These are phyloP conservation scores for Mesorhabditis spiculigera DNA, from an alignment of 2,888 invertebrate genomes.

Conservation along the genomic window DNA sequence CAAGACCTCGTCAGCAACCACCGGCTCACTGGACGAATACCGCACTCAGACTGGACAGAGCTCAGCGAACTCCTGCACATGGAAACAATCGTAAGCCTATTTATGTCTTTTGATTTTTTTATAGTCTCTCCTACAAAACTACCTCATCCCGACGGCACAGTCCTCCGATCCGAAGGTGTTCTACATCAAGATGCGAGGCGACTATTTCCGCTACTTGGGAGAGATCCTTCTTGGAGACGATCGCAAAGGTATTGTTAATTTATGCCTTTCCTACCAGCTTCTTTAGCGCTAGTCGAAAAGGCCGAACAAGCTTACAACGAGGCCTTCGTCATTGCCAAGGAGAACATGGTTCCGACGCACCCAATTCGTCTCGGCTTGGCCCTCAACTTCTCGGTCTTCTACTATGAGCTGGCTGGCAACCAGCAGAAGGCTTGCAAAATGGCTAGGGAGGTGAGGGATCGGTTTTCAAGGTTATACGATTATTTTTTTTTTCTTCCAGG, in stretches of 20 bases:
- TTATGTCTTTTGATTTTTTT: slow-evolving; percentile 56
- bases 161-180: slow-evolving; percentile 99
- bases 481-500: slow-evolving; percentile 67
- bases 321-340: slow-evolving; percentile 95
- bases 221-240: slow-evolving; percentile 98
- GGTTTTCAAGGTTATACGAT: slow-evolving; percentile 20
- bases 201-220: slow-evolving; percentile 99
- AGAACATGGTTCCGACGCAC: slow-evolving; percentile 98
- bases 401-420: slow-evolving; percentile 99
- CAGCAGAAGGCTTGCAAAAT: slow-evolving; percentile 97
- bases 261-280: slow-evolving; percentile 11
- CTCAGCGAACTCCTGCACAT: slow-evolving; percentile 97
- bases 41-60: slow-evolving; percentile 98
- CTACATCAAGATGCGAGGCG: slow-evolving; percentile 99
- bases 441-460: slow-evolving; percentile 83
- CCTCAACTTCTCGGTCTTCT: slow-evolving; percentile 99
- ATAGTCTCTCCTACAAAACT: slow-evolving; percentile 93
- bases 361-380: slow-evolving; percentile 97
- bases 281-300: slow-evolving; percentile 81
- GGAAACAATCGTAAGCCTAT: slow-evolving; percentile 75
- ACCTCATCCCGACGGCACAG: slow-evolving; percentile 96
- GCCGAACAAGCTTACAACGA: slow-evolving; percentile 97
- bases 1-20: slow-evolving; percentile 86
- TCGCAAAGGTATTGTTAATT: slow-evolving; percentile 75
- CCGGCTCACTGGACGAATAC: slow-evolving; percentile 99